A percentile compares a stretch with the other conserved stretches of the same genome.
Evolutionary conservation across 2,113 vertebrate species (phyloP).

Genomic region (Brachyistius frenatus): DNA sequence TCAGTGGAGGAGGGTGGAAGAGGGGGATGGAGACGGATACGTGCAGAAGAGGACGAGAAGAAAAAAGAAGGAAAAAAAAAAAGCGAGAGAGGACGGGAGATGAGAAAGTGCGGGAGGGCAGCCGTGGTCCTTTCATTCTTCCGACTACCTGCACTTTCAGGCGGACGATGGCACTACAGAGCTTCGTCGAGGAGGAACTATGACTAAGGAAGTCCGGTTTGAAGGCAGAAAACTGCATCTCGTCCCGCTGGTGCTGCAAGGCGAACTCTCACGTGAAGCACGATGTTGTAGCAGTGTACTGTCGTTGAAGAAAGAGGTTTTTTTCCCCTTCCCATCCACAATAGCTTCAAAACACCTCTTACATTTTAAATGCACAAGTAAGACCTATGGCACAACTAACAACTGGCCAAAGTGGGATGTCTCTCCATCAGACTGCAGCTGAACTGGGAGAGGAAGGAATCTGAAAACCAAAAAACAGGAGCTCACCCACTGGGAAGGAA

Average conservation of each 20-base stretch:
- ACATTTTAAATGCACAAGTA: slow-evolving; percentile 2
- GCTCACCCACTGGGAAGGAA: not conserved
- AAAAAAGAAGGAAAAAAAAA: not conserved
- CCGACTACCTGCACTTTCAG: slow-evolving; percentile 18
- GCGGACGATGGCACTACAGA: slow-evolving; percentile 32
- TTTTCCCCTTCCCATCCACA: not conserved
- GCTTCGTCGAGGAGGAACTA: slow-evolving; percentile 23
- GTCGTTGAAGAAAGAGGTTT: not conserved
- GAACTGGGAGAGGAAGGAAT: slow-evolving; percentile 4
- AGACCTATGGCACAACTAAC: not conserved
- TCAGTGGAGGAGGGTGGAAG: slow-evolving; percentile 21
- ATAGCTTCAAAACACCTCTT: not conserved
- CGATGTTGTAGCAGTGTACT: slow-evolving; percentile 5
- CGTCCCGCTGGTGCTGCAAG: no score
- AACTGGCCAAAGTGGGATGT: slow-evolving; percentile 9
- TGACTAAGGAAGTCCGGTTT: slow-evolving; percentile 20
- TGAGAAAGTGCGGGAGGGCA: slow-evolving; percentile 23
- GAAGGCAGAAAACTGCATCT: not conserved
- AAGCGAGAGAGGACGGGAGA: slow-evolving; percentile 19
- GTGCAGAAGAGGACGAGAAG: slow-evolving; percentile 7
- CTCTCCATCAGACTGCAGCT: slow-evolving; percentile 17
- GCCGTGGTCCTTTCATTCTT: slow-evolving; percentile 33
- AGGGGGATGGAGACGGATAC: slow-evolving; percentile 24
- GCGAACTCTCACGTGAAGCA: not conserved
- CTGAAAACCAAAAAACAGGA: not conserved